A percentile compares a stretch with the other conserved stretches of the same genome.
Evolutionary conservation across 2,113 vertebrate species (phyloP).

Genomic region (Ageneiosus marmoratus): DNA sequence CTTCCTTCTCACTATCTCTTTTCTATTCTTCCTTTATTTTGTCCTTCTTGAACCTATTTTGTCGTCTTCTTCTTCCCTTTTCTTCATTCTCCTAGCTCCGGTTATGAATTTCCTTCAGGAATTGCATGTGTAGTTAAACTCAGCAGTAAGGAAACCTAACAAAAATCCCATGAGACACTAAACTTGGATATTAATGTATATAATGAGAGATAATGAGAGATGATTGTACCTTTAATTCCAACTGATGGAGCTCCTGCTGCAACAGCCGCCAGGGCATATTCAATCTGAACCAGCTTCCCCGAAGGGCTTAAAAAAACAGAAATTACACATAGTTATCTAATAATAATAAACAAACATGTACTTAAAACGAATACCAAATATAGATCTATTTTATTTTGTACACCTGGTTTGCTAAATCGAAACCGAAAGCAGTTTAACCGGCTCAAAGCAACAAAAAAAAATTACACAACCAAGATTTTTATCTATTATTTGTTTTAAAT

Average conservation of each 20-base stretch:
- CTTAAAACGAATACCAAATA: slow-evolving; percentile 73
- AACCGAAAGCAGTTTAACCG: not conserved
- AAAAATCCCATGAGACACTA: not conserved
- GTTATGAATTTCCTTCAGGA: not conserved
- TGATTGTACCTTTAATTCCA: slow-evolving; percentile 92
- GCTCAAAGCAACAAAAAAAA: slow-evolving; percentile 4
- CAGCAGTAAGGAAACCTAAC: not conserved
- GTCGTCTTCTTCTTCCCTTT: not conserved
- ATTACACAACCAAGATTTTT: not conserved
- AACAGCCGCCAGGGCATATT: slow-evolving; percentile 96
- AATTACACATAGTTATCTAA: not conserved
- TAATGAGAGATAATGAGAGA: not conserved
- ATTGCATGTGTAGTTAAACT: not conserved
- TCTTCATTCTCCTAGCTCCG: not conserved
- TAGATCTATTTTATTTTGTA: slow-evolving; percentile 28
- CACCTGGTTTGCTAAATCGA: not conserved
- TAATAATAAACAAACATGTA: slow-evolving; percentile 48
- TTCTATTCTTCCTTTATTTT: not conserved
- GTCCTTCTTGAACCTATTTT: not conserved
- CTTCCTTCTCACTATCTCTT: not conserved
- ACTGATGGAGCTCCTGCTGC: slow-evolving; percentile 97
- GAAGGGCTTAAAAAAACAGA: slow-evolving; percentile 81
- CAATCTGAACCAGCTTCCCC: slow-evolving; percentile 98
- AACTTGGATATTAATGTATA: not conserved
- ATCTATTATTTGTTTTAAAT: not conserved